phyloP scores from a whole-genome alignment of 1,140 invertebrate species.

The Hypothenemus hampei region DNA sequence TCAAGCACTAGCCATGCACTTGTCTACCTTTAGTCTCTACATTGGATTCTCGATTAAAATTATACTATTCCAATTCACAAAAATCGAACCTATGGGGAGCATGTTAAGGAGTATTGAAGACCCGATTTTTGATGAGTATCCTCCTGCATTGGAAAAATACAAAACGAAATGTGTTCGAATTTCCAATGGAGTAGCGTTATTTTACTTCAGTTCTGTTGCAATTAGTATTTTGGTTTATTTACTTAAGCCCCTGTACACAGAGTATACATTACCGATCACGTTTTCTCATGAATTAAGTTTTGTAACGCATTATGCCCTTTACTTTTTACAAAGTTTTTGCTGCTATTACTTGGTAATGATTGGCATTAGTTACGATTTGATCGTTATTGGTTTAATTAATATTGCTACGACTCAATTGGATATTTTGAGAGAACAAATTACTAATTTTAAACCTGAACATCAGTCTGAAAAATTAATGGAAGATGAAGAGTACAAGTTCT shows the following conservation, averaged over 20 bases:
- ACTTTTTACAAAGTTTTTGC: slow-evolving; percentile 5
- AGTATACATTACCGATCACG: not conserved
- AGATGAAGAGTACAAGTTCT: slow-evolving; percentile 5
- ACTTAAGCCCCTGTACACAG: slow-evolving; percentile 8
- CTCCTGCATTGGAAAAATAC: not conserved
- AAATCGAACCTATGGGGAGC: not conserved
- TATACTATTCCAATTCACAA: slow-evolving; percentile 7
- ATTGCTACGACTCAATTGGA: slow-evolving; percentile 10
- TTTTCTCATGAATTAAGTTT: slow-evolving; percentile 3
- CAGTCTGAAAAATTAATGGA: not conserved
- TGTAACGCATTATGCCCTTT: not conserved
- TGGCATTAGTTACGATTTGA: slow-evolving; percentile 11
- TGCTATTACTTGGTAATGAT: slow-evolving; percentile 11
- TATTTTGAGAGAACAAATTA: slow-evolving; percentile 2
- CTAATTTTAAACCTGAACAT: not conserved
- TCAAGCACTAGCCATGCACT: slow-evolving; percentile 1
- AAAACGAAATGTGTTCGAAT: slow-evolving; percentile 3
- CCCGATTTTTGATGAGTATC: slow-evolving; percentile 8
- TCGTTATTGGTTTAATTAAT: slow-evolving; percentile 8
- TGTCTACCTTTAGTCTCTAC: slow-evolving; percentile 13
- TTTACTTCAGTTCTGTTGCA: slow-evolving; percentile 8
- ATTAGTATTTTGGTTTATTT: slow-evolving; percentile 10
- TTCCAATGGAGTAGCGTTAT: slow-evolving; percentile 2
- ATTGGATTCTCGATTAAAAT: slow-evolving; percentile 13
- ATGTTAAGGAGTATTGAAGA: not conserved